Conservation (phyloP, 2,888 invertebrate genomes). For the Pardosa pseudoannulata region DNA sequence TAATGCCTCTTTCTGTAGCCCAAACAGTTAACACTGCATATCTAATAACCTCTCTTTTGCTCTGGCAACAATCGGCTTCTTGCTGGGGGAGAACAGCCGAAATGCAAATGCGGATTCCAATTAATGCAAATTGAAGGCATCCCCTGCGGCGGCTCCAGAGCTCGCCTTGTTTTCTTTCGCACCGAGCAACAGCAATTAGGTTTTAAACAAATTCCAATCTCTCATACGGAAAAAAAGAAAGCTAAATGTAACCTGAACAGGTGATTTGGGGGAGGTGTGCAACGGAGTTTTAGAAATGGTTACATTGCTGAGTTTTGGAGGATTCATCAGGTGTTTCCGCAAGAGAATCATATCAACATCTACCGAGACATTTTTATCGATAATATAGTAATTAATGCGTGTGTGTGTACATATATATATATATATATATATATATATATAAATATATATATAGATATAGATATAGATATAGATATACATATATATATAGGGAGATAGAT, state of each 20-base stretch:
- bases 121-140: neutral
- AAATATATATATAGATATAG: no score
- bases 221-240: neutral
- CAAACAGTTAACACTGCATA: conserved; percentile 62
- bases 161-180: neutral
- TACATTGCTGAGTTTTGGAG: no score
- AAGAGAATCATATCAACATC: no score
- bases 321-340: neutral
- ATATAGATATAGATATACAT: no score
- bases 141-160: neutral
- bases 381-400: no score
- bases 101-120: conserved; percentile 8
- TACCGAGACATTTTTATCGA: no score
- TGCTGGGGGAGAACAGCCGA: neutral
- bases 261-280: no score
- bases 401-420: no score
- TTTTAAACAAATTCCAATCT: neutral
- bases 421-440: no score
- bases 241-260: neutral
- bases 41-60: conserved; percentile 31
- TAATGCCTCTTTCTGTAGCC: neutral
- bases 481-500: no score
- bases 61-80: neutral
- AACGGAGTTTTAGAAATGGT: no score
- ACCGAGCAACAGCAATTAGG: neutral